These are phyloP conservation scores for Epistrophe grossulariae DNA, from an alignment of 2,888 invertebrate genomes.

Conservation along the genomic window DNA sequence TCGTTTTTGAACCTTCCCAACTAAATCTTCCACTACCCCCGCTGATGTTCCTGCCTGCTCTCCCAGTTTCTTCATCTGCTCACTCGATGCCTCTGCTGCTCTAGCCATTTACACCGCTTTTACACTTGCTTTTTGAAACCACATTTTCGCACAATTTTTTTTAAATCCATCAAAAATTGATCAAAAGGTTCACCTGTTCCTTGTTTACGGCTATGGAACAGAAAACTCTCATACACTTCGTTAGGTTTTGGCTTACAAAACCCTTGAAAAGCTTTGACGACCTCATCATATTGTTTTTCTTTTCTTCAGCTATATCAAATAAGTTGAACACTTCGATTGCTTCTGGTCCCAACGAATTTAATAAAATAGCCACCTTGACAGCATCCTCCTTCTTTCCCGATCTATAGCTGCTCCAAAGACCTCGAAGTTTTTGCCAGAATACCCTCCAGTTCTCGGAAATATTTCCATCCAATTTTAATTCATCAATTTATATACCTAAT, in stretches of 20 bases:
- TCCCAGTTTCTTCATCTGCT: slow-evolving; percentile 13
- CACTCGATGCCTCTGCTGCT: not conserved
- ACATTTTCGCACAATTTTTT: no score
- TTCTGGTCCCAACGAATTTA: slow-evolving; percentile 15
- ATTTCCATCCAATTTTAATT: not conserved
- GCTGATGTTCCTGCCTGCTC: slow-evolving; percentile 15
- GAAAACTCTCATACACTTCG: no score
- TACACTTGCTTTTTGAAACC: no score
- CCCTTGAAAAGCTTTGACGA: no score
- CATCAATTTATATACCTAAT: not conserved
- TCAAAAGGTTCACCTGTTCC: not conserved
- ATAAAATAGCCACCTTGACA: not conserved
- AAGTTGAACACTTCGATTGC: slow-evolving; percentile 24
- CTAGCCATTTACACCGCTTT: no score
- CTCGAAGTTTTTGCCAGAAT: not conserved
- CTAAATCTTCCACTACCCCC: not conserved
- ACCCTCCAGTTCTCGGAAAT: not conserved
- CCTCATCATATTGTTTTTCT: no score
- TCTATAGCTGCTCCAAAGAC: not conserved
- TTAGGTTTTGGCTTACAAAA: no score
- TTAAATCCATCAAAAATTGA: no score
- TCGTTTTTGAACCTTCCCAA: slow-evolving; percentile 1
- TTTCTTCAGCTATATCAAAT: no score
- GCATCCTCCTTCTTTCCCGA: not conserved
- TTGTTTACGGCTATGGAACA: slow-evolving; percentile 2